Conservation (phyloP, 2,888 invertebrate species). For the Hirtodrosophila duncani region DNA sequence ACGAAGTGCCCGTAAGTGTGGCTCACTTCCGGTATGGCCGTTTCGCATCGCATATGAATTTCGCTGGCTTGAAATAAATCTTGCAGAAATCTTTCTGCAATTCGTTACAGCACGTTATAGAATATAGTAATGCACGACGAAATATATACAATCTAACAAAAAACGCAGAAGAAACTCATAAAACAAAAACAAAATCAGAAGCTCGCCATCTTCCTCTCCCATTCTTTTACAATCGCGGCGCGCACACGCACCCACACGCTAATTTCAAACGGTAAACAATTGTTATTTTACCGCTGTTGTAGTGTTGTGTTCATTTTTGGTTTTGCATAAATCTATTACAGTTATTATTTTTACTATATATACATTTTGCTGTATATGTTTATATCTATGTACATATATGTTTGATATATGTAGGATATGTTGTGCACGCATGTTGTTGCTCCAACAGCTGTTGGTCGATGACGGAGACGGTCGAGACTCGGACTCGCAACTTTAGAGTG, state of each 20-base stretch:
- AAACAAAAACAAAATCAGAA: conserved; percentile 10
- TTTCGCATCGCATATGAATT: conserved; percentile 3
- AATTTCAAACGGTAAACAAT: conserved; percentile 66
- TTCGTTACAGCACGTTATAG: conserved; percentile 19
- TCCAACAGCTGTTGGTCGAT: too few species aligned
- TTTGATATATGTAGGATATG: conserved; percentile 8
- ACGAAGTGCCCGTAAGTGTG: conserved; percentile 12
- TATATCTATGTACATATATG: background rate
- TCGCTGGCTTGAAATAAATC: conserved; percentile 9
- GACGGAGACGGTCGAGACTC: too few species aligned
- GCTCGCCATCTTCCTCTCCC: conserved; percentile 9
- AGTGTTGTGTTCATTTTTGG: conserved; percentile 11
- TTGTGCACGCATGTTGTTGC: background rate
- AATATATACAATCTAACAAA: background rate
- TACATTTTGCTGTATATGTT: too few species aligned
- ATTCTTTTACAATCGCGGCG: conserved; percentile 29
- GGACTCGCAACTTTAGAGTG: too few species aligned
- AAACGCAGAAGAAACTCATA: conserved; percentile 1
- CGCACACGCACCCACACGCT: conserved; percentile 56
- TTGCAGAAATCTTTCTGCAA: conserved; percentile 17
- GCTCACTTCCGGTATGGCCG: conserved; percentile 47
- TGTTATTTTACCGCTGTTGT: conserved; percentile 21
- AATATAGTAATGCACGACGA: background rate
- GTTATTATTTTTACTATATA: background rate
- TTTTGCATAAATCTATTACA: conserved; percentile 33